Evolutionary conservation across 35 echinoderm and acorn worm genomes (phyloP).

Genomic region (Diadema setosum): DNA sequence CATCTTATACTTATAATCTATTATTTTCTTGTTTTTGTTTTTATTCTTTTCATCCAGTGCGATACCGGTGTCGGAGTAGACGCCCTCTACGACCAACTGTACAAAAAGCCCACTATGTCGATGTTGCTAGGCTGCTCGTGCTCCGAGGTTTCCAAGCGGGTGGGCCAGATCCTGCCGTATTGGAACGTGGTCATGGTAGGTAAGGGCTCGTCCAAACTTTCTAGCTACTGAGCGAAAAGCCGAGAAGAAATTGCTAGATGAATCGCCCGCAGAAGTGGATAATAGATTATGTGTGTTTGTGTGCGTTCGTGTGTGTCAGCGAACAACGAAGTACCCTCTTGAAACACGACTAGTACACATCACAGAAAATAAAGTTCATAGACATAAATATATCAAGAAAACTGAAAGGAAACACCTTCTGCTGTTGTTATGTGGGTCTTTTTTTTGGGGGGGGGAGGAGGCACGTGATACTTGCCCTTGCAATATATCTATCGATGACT

Average conservation of each 20-base stretch:
- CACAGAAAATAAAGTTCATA: too few relatives aligned
- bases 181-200: slow-evolving; percentile 99
- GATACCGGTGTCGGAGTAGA: slow-evolving; percentile 88
- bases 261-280: too few relatives aligned
- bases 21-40: neutral
- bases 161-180: slow-evolving; percentile 87
- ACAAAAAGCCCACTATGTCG: slow-evolving; percentile 86
- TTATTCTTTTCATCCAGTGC: slow-evolving; percentile 69
- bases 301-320: too few relatives aligned
- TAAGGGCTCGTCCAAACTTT: slow-evolving; percentile 24
- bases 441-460: too few relatives aligned
- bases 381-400: too few relatives aligned
- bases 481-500: too few relatives aligned
- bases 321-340: too few relatives aligned
- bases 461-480: too few relatives aligned
- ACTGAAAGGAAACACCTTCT: too few relatives aligned
- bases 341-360: too few relatives aligned
- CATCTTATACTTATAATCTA: neutral
- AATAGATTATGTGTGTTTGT: neutral
- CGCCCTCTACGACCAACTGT: slow-evolving; percentile 93
- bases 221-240: neutral
- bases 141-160: slow-evolving; percentile 90
- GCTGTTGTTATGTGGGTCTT: too few relatives aligned
- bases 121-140: slow-evolving; percentile 90
- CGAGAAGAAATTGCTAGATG: too few relatives aligned